phyloP scores from a whole-genome alignment of 2,113 vertebrate species.

The Dendropsophus ebraccatus region DNA sequence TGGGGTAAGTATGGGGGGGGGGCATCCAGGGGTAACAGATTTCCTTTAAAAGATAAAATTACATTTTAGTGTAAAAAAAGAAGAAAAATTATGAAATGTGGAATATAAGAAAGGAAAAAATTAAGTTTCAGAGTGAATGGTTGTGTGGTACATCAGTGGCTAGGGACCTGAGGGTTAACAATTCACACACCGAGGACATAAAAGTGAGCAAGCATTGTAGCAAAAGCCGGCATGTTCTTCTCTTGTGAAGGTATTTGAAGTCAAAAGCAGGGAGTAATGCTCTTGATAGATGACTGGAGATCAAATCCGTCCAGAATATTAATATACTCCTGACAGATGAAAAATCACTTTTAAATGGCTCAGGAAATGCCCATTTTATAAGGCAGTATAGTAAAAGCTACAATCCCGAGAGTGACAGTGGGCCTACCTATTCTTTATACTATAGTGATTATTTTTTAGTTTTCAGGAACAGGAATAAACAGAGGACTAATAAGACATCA shows the following conservation, averaged over 20 bases:
- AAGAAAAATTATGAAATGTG: background rate
- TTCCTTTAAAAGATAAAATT: background rate
- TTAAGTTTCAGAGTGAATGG: background rate
- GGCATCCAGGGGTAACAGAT: no score
- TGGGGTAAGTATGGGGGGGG: no score
- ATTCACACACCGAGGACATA: constrained; percentile 15
- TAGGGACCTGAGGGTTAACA: background rate
- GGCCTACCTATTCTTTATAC: background rate
- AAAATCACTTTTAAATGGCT: background rate
- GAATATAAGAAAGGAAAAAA: background rate
- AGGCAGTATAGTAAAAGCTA: background rate
- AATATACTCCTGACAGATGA: background rate
- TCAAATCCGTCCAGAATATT: background rate
- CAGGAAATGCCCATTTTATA: background rate
- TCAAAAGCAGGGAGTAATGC: background rate
- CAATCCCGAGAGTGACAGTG: background rate
- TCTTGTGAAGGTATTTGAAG: constrained; percentile 15
- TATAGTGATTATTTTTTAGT: background rate
- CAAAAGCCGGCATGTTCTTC: constrained; percentile 1
- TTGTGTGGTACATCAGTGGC: background rate
- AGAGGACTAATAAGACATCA: background rate
- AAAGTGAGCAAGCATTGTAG: constrained; percentile 27
- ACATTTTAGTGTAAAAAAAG: background rate
- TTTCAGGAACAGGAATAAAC: background rate
- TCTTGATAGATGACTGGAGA: background rate